Evolutionary conservation across 2,888 invertebrate species (phyloP), one percentile per base, ranked within the genome.

Genomic region (Glaucopsyche alexis): DNA sequence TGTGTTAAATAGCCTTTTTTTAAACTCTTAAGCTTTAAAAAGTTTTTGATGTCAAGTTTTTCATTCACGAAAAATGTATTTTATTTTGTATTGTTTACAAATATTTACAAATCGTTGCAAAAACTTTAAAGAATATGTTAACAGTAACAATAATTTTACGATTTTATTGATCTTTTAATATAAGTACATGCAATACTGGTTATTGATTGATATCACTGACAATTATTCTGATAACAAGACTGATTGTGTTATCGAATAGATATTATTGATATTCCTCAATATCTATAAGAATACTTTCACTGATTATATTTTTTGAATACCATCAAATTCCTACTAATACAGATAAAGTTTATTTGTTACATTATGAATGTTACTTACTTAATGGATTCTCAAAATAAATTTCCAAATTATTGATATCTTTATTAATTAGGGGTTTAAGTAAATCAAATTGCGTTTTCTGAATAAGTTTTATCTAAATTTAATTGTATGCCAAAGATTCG

Each of bases 181-280:
- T 60, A 29, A 60, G 11, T 29, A 60, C 19, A 19, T 60, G 19
- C 11, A 19, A 19, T 60, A 60, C 29, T 13, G 2, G 14, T 55
- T 60, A 60, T 38, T 60, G 60, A 60, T 60, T 60, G 7, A 29
- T 60, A 60, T 60, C 60, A 11, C 60, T 38, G 29, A 45, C 45
- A 45, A 67, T 67, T 67, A 67, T 45, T 66, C 42, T 45, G 67
- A 67, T 67, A 45, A 60, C 55, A 55, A 14, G 16, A 8, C 11
- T 67, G 67, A 67, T 45, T 45, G 7, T 19, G 45, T 45, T 67
- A 67, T 67, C 67, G 19, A 45, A 6, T 45, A 67, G 67, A 67
- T 67, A 66, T 40, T n/a, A 55, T 60, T 60, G 29, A 60, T 29
- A 67, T 45, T 1, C 14, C 45, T 16, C n/a, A 14, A 42, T 42